Evolutionary conservation across 2,888 invertebrate genomes (phyloP), one percentile per base, ranked within the genome.

Genomic region (Branchinecta sandiegonensis): DNA sequence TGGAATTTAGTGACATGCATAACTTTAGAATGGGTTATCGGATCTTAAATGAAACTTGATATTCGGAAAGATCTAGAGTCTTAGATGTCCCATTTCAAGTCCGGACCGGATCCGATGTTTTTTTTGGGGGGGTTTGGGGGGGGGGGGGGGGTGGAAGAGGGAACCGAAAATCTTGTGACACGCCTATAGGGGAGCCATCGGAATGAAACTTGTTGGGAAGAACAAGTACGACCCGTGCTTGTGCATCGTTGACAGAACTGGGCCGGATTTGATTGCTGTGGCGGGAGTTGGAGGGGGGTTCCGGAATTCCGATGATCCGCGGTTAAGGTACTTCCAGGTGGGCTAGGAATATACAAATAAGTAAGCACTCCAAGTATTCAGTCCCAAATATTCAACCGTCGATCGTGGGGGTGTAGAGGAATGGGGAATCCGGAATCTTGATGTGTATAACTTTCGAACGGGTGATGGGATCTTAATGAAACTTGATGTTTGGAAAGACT

Each of bases 281-380:
- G 50, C 23, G 50, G 50, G 13, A 50, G 50, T 50, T 50, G 50
- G 1, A n/a, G 50, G 50, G 50, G 50, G 50, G 50, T 13, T 13
- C 13, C 13, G 50, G 13, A 50, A 50, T 50, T 50, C 50, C 2
- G 13, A 3, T 13, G n/a, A 50, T 3, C n/a, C 13, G n/a, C 1
- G n/a, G n/a, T 13, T 50, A n/a, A 50, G 50, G 50, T 50, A 50
- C n/a, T 50, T 50, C n/a, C n/a, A 50, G n/a, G 11, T n/a, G n/a
- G n/a, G n/a, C n/a, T n/a, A n/a, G n/a, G n/a, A n/a, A n/a, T n/a
- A n/a, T n/a, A n/a, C n/a, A n/a, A n/a, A n/a, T n/a, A n/a, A n/a
- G n/a, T n/a, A n/a, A n/a, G n/a, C n/a, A n/a, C n/a, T n/a, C n/a
- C n/a, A n/a, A n/a, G n/a, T n/a, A n/a, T n/a, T n/a, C n/a, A n/a